Percentiles rank a stretch among this genome's conserved stretches.
Conservation (phyloP, 1,140 invertebrate species). For the Penaeus indicus region DNA sequence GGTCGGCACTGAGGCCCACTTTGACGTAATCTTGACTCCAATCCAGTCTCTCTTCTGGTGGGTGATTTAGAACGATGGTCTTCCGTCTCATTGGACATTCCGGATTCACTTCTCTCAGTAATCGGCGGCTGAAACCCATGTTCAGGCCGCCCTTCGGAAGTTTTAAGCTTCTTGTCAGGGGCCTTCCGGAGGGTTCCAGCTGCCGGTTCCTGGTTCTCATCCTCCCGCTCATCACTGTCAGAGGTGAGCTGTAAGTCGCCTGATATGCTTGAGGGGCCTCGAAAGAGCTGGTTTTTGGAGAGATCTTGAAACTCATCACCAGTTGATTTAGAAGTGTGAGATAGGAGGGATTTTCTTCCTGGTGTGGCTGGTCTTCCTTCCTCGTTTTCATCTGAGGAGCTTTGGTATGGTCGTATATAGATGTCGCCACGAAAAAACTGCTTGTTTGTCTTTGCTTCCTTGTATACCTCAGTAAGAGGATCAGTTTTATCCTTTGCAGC, state of each 20-base stretch:
- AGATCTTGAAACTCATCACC: constrained; percentile 36
- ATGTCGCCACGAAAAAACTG: constrained; percentile 67
- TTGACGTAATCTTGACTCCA: constrained; percentile 56
- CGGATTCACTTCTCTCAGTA: constrained; percentile 66
- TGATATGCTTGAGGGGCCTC: constrained; percentile 47
- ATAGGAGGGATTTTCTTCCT: constrained; percentile 34
- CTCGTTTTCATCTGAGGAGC: constrained; percentile 63
- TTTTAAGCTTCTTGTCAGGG: constrained; percentile 88
- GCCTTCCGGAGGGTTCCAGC: constrained; percentile 69
- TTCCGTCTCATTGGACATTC: constrained; percentile 53
- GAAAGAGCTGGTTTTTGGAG: constrained; percentile 52
- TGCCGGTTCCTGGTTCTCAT: constrained; percentile 62
- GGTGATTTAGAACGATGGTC: constrained; percentile 24
- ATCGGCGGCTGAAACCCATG: constrained; percentile 72
- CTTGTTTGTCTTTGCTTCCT: constrained; percentile 37
- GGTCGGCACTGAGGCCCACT: constrained; percentile 58
- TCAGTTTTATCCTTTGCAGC: constrained; percentile 15
- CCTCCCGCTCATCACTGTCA: constrained; percentile 61
- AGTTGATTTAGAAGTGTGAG: neutral
- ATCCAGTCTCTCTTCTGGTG: constrained; percentile 37
- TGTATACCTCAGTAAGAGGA: constrained; percentile 24
- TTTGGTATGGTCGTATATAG: constrained; percentile 62
- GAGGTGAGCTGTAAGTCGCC: constrained; percentile 57
- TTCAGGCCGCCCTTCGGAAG: constrained; percentile 84
- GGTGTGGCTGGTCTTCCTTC: constrained; percentile 45